Base-by-base conservation (phyloP, 2,113 vertebrate species). In the Lasiurus cinereus region DNA sequence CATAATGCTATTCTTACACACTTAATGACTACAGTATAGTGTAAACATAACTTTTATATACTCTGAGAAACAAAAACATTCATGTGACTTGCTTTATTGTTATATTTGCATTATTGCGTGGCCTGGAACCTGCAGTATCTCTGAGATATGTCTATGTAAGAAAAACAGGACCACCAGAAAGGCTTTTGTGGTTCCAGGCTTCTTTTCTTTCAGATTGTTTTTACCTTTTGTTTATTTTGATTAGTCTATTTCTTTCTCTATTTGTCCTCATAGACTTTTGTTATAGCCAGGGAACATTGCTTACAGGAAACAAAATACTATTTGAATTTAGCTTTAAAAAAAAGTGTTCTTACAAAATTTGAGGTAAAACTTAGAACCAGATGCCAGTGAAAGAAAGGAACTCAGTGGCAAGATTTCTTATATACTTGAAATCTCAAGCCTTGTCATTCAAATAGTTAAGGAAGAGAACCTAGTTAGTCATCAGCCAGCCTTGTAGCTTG, bases 301-400 rank as follows among this genome's bases (percentile, higher is more conserved):
- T 93, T 56, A 8, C 5, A 69, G 84, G 13, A 94, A 94, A 88
- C 39, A 84, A 90, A 93, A 78, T 67, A 16, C 12, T 62, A 69
- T 70, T 94, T 8, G 12, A 83, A 84, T 72, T 91, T 88, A 76
- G 16, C 19, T 87, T 67, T 16, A 43, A 66, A 69, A 83, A 82
- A 54, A 56, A 13, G 13, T 52, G 74, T 72, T 79, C 21, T 84
- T 83, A 31, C 29, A 89, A 73, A 85, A 69, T 89, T 67, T 91
- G 54, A 93, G 90, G n/a, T 80, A 39, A 79, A 80, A 24, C 36
- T 95, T 96, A 64, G 18, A 92, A 13, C 21, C 18, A 74, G 48
- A 72, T 29, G n/a, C 2, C 27, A 90, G 80, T 70, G 33, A 46
- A 90, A 83, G 64, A 73, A 82, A 59, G 66, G 56, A 64, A 50